These are phyloP conservation scores for Erebia ligea DNA, from an alignment of 2,888 invertebrate species.

Conservation along the genomic window DNA sequence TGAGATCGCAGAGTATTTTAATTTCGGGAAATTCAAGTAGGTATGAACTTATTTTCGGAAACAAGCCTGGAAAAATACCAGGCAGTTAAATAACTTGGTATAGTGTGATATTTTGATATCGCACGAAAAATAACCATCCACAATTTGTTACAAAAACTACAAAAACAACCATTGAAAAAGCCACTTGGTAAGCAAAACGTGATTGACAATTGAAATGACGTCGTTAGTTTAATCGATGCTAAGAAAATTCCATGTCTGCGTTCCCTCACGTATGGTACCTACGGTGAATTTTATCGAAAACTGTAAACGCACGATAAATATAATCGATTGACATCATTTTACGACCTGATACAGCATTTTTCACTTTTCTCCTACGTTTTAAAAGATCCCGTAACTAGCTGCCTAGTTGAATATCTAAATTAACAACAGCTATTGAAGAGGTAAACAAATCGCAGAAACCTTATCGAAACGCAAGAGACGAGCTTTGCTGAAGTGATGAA, in stretches of 20 bases:
- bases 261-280: not conserved
- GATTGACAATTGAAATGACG: conserved; percentile 6
- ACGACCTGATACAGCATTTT: not conserved
- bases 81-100: not conserved
- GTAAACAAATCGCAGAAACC: too few relatives aligned
- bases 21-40: not conserved
- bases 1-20: too few relatives aligned
- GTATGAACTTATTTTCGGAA: not conserved
- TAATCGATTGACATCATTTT: not conserved
- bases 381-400: too few relatives aligned
- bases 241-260: not conserved
- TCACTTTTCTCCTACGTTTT: not conserved
- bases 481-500: too few relatives aligned
- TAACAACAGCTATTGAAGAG: too few relatives aligned
- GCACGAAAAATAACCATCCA: conserved; percentile 1
- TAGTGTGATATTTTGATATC: not conserved
- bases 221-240: not conserved
- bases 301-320: not conserved
- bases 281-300: not conserved
- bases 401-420: too few relatives aligned
- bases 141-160: not conserved
- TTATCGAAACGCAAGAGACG: too few relatives aligned
- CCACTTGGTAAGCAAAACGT: conserved; percentile 9
- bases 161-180: not conserved
- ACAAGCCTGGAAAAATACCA: not conserved